phyloP scores from a whole-genome alignment of 2,797 vertebrate genomes.

The Pampus argenteus region DNA sequence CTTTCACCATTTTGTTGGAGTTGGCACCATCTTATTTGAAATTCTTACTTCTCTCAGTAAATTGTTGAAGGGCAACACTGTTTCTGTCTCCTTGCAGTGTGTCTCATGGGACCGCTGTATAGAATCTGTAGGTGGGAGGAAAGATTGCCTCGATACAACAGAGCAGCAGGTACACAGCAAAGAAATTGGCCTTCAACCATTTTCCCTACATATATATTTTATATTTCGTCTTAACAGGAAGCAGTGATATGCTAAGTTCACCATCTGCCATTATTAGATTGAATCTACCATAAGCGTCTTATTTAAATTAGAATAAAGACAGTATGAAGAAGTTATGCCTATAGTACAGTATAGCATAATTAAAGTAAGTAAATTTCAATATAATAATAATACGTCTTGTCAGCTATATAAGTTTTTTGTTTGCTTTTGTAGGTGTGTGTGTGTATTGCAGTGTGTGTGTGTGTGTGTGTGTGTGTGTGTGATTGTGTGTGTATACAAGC shows the following conservation, averaged over 20 bases:
- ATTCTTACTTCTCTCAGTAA: constrained; percentile 2
- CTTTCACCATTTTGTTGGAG: constrained; percentile 7
- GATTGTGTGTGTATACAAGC: not conserved
- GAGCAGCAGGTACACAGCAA: not conserved
- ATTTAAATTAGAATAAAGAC: not conserved
- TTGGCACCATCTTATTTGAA: constrained; percentile 20
- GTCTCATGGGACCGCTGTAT: constrained; percentile 30
- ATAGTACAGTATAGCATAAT: not conserved
- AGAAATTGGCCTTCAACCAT: not conserved
- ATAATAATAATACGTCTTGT: not conserved
- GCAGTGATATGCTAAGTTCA: not conserved
- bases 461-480: constrained; percentile 3
- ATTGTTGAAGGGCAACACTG: constrained; percentile 27
- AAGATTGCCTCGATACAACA: constrained; percentile 5
- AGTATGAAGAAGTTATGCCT: not conserved
- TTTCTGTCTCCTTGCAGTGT: constrained; percentile 24
- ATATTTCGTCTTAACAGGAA: not conserved
- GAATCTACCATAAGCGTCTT: not conserved
- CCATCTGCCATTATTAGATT: not conserved
- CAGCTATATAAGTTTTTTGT: not conserved
- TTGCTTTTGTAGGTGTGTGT: not conserved
- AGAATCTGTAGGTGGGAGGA: constrained; percentile 36
- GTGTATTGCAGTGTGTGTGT: not conserved
- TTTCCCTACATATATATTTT: not conserved
- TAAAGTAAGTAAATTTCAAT: not conserved